phyloP scores from a whole-genome alignment of 2,888 invertebrate species.

The Limnephilus auricula region DNA sequence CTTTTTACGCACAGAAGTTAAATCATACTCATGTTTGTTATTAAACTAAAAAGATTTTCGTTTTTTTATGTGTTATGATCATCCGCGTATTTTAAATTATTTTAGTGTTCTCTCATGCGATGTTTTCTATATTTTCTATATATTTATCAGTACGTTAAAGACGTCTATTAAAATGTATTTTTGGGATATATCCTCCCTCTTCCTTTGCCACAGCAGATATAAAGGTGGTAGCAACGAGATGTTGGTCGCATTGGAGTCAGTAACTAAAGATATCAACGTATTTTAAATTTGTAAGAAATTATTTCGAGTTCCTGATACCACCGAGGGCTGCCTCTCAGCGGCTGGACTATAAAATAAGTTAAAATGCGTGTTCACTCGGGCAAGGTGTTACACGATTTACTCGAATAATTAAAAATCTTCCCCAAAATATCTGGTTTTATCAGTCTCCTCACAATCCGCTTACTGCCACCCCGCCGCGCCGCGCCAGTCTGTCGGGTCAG shows the following conservation, averaged over 20 bases:
- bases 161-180: too few species aligned
- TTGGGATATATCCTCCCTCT: too few species aligned
- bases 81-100: too few species aligned
- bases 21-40: too few species aligned
- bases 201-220: too few species aligned
- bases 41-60: too few species aligned
- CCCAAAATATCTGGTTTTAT: neutral
- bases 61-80: too few species aligned
- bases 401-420: too few species aligned
- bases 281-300: too few species aligned
- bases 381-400: neutral
- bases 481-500: neutral
- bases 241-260: neutral
- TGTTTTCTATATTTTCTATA: too few species aligned
- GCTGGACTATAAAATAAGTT: neutral
- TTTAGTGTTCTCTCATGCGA: too few species aligned
- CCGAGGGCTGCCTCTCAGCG: neutral
- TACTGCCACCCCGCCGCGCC: constrained; percentile 24
- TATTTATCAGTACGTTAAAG: too few species aligned
- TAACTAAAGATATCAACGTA: neutral
- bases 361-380: neutral
- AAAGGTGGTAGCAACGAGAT: neutral
- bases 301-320: neutral
- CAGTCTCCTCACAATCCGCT: neutral
- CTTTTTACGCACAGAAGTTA: neutral